Base-by-base conservation (phyloP, 2,888 invertebrate species). In the Gonocerus acuteangulatus region DNA sequence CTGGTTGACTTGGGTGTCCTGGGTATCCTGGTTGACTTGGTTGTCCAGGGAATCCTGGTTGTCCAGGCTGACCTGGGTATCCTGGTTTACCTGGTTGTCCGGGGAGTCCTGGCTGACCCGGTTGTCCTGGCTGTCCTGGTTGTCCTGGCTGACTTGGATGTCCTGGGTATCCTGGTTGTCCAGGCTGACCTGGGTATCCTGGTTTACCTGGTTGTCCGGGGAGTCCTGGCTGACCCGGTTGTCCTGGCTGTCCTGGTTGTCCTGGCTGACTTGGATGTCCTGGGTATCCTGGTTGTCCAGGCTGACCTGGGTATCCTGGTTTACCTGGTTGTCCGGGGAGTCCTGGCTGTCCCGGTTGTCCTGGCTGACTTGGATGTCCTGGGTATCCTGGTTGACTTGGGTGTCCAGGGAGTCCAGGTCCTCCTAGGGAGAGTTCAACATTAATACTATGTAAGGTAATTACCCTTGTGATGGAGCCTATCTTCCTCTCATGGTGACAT, bases 391-490 rank as follows among this genome's bases (percentile, higher is more conserved):
- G 64, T 11, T 71, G 69, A 48, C 71, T 67, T 1, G 71, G 69
- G 11, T 71, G n/a, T n/a, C 69, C 70, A 51, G 76, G 76, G 21
- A 61, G 80, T 72, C 82, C 82, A 19, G 81, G 79, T 67, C n/a
- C n/a, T n/a, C n/a, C n/a, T n/a, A 52, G 61, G 71, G 72, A 23
- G 68, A 67, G 54, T 60, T 58, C 19, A 64, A 65, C 42, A 62
- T 66, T 48, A 47, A 39, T 7, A 62, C 48, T 7, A 56, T 80
- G 21, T 22, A 18, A 48, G 27, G 7, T 42, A 71, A 72, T 16
- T 74, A 74, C 61, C 73, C 72, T 27, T 21, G 39, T 2, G 74
- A 74, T 15, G 9, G 15, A n/a, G 21, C 21, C 34, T 47, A 65
- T 69, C 74, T 71, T 21, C 75, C 72, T 2, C 18, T 39, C 19